A percentile compares a stretch with the other conserved stretches of the same genome.
Conservation (phyloP, 1,140 invertebrate genomes). For the Armadillidium nasatum region DNA sequence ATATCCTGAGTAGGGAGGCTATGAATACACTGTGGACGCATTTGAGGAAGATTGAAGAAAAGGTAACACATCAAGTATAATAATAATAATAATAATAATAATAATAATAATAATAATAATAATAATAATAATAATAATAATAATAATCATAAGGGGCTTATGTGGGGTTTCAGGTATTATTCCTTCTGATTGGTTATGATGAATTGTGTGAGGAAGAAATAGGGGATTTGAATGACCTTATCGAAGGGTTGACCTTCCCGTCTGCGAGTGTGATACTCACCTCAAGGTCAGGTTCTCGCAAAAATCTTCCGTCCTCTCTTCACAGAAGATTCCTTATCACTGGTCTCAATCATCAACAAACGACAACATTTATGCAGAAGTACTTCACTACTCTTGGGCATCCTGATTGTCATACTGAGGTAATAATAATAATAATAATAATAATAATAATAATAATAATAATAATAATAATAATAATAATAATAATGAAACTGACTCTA, state of each 20-base stretch:
- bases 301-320: conserved; percentile 48
- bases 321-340: conserved; percentile 53
- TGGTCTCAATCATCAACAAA: conserved; percentile 55
- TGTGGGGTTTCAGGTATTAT: conserved; percentile 51
- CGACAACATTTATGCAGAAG: conserved; percentile 51
- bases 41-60: conserved; percentile 52
- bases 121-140: too few species aligned
- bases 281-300: conserved; percentile 48
- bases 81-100: too few species aligned
- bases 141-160: too few species aligned
- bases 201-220: conserved; percentile 48
- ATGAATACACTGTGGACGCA: conserved; percentile 48
- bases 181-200: conserved; percentile 57
- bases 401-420: conserved; percentile 46
- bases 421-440: background rate
- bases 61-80: conserved; percentile 31
- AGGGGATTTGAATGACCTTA: conserved; percentile 53
- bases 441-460: too few species aligned
- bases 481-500: too few species aligned
- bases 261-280: conserved; percentile 56
- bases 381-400: conserved; percentile 53
- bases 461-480: too few species aligned
- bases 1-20: conserved; percentile 47
- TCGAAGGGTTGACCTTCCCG: conserved; percentile 56
- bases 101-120: too few species aligned